phyloP scores from a whole-genome alignment of 2,113 vertebrate genomes.

The Siphamia tubifer region DNA sequence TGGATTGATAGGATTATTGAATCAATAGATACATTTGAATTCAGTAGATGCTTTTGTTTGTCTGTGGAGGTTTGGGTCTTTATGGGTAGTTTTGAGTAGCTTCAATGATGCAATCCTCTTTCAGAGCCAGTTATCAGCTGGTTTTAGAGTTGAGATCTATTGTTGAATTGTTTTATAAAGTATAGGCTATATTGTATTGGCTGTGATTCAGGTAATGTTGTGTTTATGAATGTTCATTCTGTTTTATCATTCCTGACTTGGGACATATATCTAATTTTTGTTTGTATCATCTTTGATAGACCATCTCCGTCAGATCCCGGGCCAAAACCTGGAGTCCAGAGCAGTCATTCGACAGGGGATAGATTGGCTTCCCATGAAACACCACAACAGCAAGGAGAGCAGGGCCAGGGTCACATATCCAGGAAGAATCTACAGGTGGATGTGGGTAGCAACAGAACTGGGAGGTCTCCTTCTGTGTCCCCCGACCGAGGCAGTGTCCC shows the following conservation, averaged over 20 bases:
- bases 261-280: neutral
- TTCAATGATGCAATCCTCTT: too few species aligned
- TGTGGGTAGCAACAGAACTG: conserved; percentile 67
- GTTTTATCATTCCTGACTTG: neutral
- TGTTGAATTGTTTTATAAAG: too few species aligned
- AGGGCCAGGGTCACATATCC: conserved; percentile 69
- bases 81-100: too few species aligned
- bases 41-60: too few species aligned
- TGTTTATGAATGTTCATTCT: neutral
- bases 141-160: too few species aligned
- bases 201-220: too few species aligned
- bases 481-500: conserved; percentile 91
- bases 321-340: conserved; percentile 68
- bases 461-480: conserved; percentile 82
- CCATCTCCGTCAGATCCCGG: conserved; percentile 66
- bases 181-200: too few species aligned
- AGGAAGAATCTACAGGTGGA: conserved; percentile 81
- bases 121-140: too few species aligned
- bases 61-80: too few species aligned
- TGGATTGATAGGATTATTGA: too few species aligned
- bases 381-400: conserved; percentile 56
- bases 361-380: conserved; percentile 73
- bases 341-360: conserved; percentile 65
- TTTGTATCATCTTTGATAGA: conserved; percentile 57
- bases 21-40: too few species aligned